Conservation (phyloP, 2,888 invertebrate species). For the Stomorhina lunata region DNA sequence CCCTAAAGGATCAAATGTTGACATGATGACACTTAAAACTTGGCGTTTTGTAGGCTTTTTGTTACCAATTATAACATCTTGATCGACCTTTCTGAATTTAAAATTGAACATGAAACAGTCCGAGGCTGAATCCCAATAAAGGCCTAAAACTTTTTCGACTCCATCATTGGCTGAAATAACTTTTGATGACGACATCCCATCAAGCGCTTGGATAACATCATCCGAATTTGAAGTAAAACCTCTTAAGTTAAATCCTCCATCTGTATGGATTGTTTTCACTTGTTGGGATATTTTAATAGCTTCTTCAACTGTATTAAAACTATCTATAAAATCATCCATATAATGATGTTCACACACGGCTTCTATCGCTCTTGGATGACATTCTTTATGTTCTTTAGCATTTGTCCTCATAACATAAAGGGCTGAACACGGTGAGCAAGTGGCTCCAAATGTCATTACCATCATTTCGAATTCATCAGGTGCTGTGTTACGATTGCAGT, state of each 20-base stretch:
- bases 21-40: conserved; percentile 44
- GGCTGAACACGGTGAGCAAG: conserved; percentile 65
- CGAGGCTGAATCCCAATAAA: conserved; percentile 11
- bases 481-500: not conserved
- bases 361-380: conserved; percentile 46
- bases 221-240: conserved; percentile 49
- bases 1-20: too few species aligned
- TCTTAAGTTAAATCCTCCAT: conserved; percentile 44
- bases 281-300: conserved; percentile 40
- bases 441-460: conserved; percentile 67
- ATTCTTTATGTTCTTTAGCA: conserved; percentile 30
- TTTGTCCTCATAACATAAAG: conserved; percentile 62
- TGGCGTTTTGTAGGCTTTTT: conserved; percentile 31
- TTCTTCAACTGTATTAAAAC: conserved; percentile 17
- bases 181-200: not conserved
- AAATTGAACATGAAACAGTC: conserved; percentile 28
- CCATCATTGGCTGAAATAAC: too few species aligned
- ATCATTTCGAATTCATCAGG: conserved; percentile 60
- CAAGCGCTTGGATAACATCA: conserved; percentile 22
- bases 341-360: conserved; percentile 45
- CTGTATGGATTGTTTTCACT: conserved; percentile 42
- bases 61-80: not conserved
- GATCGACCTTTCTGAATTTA: conserved; percentile 13
- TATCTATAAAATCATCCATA: conserved; percentile 57
- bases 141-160: conserved; percentile 11